These are phyloP conservation scores for Mythimna pallens DNA, from an alignment of 2,888 invertebrate genomes.

Conservation along the genomic window DNA sequence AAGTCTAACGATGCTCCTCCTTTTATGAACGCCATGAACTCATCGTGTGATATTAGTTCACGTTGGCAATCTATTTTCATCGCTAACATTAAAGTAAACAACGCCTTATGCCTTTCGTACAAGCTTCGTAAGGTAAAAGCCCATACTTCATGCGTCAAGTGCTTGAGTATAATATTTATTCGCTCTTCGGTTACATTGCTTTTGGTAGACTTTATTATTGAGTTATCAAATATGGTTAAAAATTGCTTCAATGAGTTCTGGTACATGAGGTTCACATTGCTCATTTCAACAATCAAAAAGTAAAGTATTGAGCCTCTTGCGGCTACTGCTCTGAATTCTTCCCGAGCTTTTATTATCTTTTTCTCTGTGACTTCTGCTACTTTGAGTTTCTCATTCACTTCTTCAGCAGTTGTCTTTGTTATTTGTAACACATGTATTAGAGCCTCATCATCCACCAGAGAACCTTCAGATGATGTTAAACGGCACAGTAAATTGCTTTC, in stretches of 20 bases:
- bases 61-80: constrained; percentile 98
- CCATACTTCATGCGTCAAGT: constrained; percentile 98
- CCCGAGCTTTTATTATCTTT: constrained; percentile 97
- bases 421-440: constrained; percentile 97
- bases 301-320: constrained; percentile 98
- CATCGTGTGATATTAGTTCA: constrained; percentile 95
- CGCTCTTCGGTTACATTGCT: constrained; percentile 96
- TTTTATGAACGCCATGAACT: constrained; percentile 98
- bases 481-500: constrained; percentile 97
- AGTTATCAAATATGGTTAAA: constrained; percentile 97
- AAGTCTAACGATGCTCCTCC: constrained; percentile 98
- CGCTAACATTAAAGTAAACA: constrained; percentile 98
- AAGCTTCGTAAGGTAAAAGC: constrained; percentile 97
- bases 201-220: constrained; percentile 97
- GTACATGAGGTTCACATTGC: constrained; percentile 98
- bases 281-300: constrained; percentile 99
- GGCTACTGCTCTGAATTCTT: constrained; percentile 98
- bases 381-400: constrained; percentile 97
- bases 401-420: constrained; percentile 97
- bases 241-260: constrained; percentile 99
- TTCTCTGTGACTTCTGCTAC: constrained; percentile 98
- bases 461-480: constrained; percentile 98
- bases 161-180: constrained; percentile 96
- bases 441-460: constrained; percentile 98
- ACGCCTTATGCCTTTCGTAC: constrained; percentile 97